Evolutionary conservation across 2,888 invertebrate species (phyloP).

Genomic region (Chymomyza caudatula): DNA sequence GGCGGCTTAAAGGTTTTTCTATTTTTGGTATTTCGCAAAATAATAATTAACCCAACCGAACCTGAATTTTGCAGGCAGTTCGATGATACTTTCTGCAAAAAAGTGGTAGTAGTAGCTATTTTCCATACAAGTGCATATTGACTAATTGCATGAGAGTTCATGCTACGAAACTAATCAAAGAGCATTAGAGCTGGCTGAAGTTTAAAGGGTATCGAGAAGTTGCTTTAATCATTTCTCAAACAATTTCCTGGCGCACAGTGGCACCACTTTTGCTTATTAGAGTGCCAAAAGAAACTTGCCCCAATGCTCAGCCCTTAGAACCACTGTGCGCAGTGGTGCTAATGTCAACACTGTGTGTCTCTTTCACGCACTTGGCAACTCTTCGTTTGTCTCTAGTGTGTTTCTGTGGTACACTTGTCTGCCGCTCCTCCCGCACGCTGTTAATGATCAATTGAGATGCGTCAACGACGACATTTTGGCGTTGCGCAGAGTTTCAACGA

Average conservation of each 20-base stretch:
- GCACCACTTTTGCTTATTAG: neutral
- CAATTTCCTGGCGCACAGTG: neutral
- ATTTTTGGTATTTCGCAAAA: too few species aligned
- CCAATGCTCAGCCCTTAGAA: neutral
- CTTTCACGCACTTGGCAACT: neutral
- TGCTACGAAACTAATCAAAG: too few species aligned
- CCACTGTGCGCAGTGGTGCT: neutral
- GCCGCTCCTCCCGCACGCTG: too few species aligned
- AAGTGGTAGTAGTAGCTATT: too few species aligned
- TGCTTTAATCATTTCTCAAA: neutral
- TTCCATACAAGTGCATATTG: too few species aligned
- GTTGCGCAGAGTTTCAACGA: slow-evolving; percentile 23
- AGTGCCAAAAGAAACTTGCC: neutral
- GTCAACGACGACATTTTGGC: slow-evolving; percentile 43
- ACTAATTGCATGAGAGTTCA: too few species aligned
- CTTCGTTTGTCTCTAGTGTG: too few species aligned
- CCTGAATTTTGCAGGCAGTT: too few species aligned
- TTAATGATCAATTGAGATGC: slow-evolving; percentile 43
- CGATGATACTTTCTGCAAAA: too few species aligned
- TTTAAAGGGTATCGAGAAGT: neutral
- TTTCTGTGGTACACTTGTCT: neutral
- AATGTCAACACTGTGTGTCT: neutral
- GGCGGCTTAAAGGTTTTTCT: too few species aligned
- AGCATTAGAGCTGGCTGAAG: too few species aligned
- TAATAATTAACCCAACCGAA: too few species aligned